Conservation (phyloP, 2,797 vertebrate genomes). For the Silurus aristotelis region DNA sequence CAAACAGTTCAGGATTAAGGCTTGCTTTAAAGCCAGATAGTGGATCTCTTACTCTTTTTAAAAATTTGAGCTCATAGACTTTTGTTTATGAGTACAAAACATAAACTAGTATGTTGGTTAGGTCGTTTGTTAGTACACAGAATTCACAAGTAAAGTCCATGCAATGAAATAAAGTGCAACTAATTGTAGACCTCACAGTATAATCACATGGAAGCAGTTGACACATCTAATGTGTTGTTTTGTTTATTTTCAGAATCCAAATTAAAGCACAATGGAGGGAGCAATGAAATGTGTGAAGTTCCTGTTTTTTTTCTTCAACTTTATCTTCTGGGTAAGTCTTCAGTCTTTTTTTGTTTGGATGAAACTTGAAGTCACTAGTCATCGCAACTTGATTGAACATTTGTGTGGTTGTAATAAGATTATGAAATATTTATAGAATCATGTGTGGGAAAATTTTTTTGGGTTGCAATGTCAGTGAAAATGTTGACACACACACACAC, state of each 20-base stretch:
- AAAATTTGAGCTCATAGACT: not conserved
- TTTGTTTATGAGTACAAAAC: not conserved
- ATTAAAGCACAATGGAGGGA: slow-evolving; percentile 76
- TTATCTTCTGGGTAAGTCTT: slow-evolving; percentile 87
- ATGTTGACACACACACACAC: not conserved
- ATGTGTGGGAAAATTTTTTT: not conserved
- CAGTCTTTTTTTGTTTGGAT: too few species aligned
- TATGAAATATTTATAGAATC: not conserved
- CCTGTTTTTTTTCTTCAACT: slow-evolving; percentile 84
- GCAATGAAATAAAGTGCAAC: not conserved
- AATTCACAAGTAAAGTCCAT: not conserved
- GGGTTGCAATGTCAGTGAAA: not conserved
- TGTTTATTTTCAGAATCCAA: slow-evolving; percentile 53
- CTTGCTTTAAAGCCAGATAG: not conserved
- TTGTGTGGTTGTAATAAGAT: not conserved
- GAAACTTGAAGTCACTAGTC: not conserved
- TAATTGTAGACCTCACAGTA: not conserved
- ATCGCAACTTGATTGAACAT: not conserved
- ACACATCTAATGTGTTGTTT: not conserved
- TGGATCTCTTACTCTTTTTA: not conserved
- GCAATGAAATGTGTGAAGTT: slow-evolving; percentile 86
- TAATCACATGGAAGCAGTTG: not conserved
- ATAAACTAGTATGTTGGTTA: not conserved
- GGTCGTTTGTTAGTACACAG: not conserved
- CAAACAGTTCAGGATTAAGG: slow-evolving; percentile 15